phyloP scores from a whole-genome alignment of 1,140 invertebrate genomes.

The Atopsyche davidsoni region DNA sequence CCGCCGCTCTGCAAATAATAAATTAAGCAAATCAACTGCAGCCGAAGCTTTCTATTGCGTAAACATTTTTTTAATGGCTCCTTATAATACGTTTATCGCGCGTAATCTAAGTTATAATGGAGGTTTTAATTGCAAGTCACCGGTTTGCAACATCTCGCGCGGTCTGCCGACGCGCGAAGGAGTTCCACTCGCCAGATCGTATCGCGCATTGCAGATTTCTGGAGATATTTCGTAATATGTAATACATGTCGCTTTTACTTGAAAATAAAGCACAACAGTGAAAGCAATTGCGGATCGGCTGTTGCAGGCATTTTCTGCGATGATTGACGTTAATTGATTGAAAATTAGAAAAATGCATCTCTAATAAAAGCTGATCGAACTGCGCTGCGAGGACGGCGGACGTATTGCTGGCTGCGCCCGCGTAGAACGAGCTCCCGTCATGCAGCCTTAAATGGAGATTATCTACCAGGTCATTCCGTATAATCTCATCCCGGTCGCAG shows the following conservation, averaged over 20 bases:
- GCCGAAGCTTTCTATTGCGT: too few relatives aligned
- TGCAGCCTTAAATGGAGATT: constrained; percentile 24
- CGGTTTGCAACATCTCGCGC: too few relatives aligned
- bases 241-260: too few relatives aligned
- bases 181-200: neutral
- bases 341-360: constrained; percentile 13
- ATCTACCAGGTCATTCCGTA: constrained; percentile 20
- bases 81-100: too few relatives aligned
- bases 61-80: too few relatives aligned
- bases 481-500: too few relatives aligned
- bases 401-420: neutral
- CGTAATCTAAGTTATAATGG: too few relatives aligned
- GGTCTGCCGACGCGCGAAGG: too few relatives aligned
- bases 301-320: constrained; percentile 6
- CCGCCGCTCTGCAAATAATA: too few relatives aligned
- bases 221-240: too few relatives aligned
- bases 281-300: constrained; percentile 20
- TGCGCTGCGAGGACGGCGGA: neutral
- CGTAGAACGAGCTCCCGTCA: constrained; percentile 10
- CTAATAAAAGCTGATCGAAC: constrained; percentile 5
- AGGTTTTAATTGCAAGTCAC: too few relatives aligned
- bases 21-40: too few relatives aligned
- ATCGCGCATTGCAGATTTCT: constrained; percentile 1
- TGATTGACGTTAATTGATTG: constrained; percentile 29
- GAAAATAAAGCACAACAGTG: constrained; percentile 16